Percentiles rank a stretch among this genome's conserved stretches.
These are phyloP conservation scores for Sus cebifrons DNA, from an alignment of 2,797 vertebrate species.

Conservation along the genomic window DNA sequence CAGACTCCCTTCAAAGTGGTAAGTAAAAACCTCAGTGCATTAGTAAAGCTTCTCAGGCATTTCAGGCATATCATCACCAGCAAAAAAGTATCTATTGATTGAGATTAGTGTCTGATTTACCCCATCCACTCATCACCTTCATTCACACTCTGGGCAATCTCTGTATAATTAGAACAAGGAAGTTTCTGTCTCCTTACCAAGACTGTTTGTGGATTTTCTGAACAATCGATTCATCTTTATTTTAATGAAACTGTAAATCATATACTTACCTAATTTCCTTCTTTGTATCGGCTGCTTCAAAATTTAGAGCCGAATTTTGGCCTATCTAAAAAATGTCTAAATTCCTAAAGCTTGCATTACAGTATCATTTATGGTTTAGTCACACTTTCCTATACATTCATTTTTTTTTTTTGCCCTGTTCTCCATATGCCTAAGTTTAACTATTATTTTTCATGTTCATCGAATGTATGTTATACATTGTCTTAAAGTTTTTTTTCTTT, in stretches of 20 bases:
- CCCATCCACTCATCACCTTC: neutral
- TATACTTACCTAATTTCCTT: neutral
- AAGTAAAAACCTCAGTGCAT: neutral
- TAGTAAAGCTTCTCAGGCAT: neutral
- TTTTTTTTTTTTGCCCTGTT: neutral
- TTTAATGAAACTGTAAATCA: neutral
- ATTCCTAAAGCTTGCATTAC: neutral
- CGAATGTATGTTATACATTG: neutral
- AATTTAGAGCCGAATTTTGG: neutral
- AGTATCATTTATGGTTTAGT: neutral
- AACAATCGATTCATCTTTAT: neutral
- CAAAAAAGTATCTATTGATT: neutral
- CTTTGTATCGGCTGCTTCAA: neutral
- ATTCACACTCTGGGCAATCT: neutral
- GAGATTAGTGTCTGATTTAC: neutral
- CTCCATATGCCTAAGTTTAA: neutral
- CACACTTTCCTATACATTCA: neutral
- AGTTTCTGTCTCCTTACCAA: neutral
- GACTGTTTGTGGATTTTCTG: neutral
- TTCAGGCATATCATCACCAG: neutral
- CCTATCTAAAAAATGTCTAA: neutral
- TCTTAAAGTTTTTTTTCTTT: neutral
- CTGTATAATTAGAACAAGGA: neutral
- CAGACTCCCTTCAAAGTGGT: neutral
- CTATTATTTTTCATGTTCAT: neutral